Base-by-base conservation (phyloP, 92 coral and sea anemone genomes). In the Bergia puertoricense region DNA sequence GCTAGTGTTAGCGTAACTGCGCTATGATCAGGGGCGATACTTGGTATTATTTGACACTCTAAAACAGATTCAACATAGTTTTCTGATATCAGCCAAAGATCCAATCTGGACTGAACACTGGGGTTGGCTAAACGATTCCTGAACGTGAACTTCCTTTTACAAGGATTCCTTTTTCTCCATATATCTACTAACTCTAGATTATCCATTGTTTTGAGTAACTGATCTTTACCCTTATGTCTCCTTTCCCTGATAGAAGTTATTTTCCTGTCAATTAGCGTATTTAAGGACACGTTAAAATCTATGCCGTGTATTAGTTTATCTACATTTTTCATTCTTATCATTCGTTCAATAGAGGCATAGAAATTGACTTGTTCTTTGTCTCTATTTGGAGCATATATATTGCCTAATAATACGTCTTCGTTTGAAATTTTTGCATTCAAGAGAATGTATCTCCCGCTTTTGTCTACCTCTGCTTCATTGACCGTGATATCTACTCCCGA, bases 11-110 rank as follows among this genome's bases (percentile, higher is more conserved):
- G 42, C 43, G 81, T 11, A 37, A 77, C 81, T 16, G 57, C 59
- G 16, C 81, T 77, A 44, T 77, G 81, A 44, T 44, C 81, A 4
- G 81, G 57, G 43, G 81, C 81, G 20, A 77, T 77, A n/a, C 81
- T 77, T 77, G 57, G 81, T 11, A 44, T 23, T n/a, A 77, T 77
- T 45, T 77, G 11, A 11, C 59, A 77, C 20, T 77, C 59, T 77
- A 0, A 43, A 14, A 77, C 81, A 3, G 30, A 18, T 16, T 44
- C 57, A 45, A 14, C 43, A 20, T 42, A 56, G 37, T 23, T 16
- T 18, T 42, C 81, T 77, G 81, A 77, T 16, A 77, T 18, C 1
- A 77, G 57, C 81, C 81, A 77, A 13, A 77, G 43, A 45, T 43
- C 81, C 16, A 77, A 77, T 44, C 81, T 77, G 45, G 81, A 77